phyloP scores from a whole-genome alignment of 2,113 vertebrate species.

The Seriola quinqueradiata region DNA sequence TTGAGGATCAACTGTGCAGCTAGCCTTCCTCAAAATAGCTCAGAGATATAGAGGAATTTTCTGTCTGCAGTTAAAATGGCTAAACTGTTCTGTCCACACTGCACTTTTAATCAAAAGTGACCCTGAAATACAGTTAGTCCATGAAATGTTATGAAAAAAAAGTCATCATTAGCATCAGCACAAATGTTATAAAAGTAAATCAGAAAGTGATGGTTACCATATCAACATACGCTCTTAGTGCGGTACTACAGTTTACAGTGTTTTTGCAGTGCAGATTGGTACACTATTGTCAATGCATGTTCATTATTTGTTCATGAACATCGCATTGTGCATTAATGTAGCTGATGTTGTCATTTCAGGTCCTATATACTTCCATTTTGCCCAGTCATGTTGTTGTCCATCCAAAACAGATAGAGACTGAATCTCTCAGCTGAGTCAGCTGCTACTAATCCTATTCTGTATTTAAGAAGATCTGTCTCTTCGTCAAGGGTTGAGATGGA shows the following conservation, averaged over 20 bases:
- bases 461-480: not conserved
- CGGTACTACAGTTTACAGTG: no score
- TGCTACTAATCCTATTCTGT: not conserved
- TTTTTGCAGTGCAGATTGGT: not conserved
- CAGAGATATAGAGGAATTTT: constrained; percentile 2
- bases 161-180: not conserved
- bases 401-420: not conserved
- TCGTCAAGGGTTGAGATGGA: not conserved
- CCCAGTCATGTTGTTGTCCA: not conserved
- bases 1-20: constrained; percentile 30
- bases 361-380: not conserved
- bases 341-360: not conserved
- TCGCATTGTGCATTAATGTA: not conserved
- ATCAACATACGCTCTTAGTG: no score
- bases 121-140: not conserved
- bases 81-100: not conserved
- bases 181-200: no score
- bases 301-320: not conserved
- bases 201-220: no score
- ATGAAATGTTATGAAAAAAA: not conserved
- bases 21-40: constrained; percentile 31
- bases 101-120: not conserved
- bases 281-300: not conserved
- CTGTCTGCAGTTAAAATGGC: constrained; percentile 1
- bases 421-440: not conserved